Evolutionary conservation across 1,140 invertebrate species (phyloP).

Genomic region (Argopecten irradians): DNA sequence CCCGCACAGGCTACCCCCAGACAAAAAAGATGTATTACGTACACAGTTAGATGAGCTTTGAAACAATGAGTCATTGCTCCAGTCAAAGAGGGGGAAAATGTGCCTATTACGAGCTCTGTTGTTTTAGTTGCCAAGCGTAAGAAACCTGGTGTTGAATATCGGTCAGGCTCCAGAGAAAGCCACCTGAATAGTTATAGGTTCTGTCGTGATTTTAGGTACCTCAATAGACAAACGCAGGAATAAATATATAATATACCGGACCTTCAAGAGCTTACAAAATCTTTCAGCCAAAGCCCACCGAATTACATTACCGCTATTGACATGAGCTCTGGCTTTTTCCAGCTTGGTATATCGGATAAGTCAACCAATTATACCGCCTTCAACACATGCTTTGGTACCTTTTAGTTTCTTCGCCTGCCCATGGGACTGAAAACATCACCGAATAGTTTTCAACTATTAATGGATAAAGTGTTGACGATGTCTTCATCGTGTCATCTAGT

Average conservation of each 20-base stretch:
- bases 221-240: neutral
- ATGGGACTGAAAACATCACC: constrained; percentile 27
- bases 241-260: neutral
- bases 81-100: constrained; percentile 26
- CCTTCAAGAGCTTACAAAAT: neutral
- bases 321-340: constrained; percentile 11
- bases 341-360: neutral
- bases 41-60: constrained; percentile 36
- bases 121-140: constrained; percentile 32
- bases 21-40: constrained; percentile 27
- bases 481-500: neutral
- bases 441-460: constrained; percentile 44
- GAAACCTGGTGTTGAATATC: neutral
- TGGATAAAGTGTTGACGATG: constrained; percentile 39
- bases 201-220: neutral
- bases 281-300: neutral
- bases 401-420: constrained; percentile 43
- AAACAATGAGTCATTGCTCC: constrained; percentile 31
- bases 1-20: constrained; percentile 16
- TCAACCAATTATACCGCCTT: neutral
- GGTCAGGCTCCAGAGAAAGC: neutral
- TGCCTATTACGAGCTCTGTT: constrained; percentile 36
- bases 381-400: constrained; percentile 42
- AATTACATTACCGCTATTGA: neutral
- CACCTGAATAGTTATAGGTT: neutral